Evolutionary conservation across 2,797 vertebrate species (phyloP).

Genomic region (Melanotaenia boesemani): DNA sequence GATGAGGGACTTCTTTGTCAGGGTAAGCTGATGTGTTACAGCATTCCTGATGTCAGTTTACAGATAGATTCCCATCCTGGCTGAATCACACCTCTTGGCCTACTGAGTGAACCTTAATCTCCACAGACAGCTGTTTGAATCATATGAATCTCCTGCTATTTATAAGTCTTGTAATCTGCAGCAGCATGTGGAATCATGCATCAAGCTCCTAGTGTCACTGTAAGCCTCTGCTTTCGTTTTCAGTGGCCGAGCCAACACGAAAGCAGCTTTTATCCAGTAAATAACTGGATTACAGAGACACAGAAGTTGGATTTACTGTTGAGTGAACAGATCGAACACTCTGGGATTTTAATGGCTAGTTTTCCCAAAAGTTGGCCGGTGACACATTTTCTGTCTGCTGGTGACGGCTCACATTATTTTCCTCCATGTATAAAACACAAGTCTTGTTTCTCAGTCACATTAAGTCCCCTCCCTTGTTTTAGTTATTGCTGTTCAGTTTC

Average conservation of each 20-base stretch:
- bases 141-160: constrained; percentile 1
- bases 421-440: neutral
- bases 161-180: neutral
- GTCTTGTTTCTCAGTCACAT: neutral
- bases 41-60: too few species aligned
- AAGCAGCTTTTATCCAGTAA: constrained; percentile 7
- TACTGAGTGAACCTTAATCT: neutral
- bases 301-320: neutral
- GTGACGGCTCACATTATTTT: neutral
- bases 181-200: neutral
- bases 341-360: neutral
- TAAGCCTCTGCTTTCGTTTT: neutral
- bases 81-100: neutral
- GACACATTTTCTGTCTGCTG: neutral
- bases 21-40: constrained; percentile 53
- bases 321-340: neutral
- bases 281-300: neutral
- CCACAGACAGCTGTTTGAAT: constrained; percentile 17
- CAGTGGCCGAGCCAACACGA: neutral
- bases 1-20: constrained; percentile 79
- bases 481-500: neutral
- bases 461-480: neutral
- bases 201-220: constrained; percentile 6
- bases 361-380: neutral
- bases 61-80: neutral